phyloP scores from a whole-genome alignment of 2,888 invertebrate genomes.

The Trachelus iudaicus region DNA sequence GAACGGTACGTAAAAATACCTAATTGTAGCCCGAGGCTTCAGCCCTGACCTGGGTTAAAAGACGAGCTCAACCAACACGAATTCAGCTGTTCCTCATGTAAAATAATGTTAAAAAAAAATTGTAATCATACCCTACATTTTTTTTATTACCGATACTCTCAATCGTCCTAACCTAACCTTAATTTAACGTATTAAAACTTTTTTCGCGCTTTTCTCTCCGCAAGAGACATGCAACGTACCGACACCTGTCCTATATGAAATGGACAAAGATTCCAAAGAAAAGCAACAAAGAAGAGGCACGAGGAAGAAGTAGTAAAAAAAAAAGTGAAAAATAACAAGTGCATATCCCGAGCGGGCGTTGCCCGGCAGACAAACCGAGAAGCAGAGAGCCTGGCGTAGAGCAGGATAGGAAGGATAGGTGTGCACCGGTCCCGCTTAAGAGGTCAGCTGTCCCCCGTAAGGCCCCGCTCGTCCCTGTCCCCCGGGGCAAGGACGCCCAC shows the following conservation, averaged over 20 bases:
- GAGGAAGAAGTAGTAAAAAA: background rate
- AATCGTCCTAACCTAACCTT: background rate
- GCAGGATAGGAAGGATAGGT: conserved; percentile 6
- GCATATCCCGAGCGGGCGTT: conserved; percentile 16
- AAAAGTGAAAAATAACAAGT: no score
- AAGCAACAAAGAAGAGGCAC: background rate
- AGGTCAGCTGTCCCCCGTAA: conserved; percentile 39
- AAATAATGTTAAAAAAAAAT: background rate
- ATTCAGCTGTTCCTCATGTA: background rate
- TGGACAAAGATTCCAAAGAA: background rate
- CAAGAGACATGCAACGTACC: background rate
- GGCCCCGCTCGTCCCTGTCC: conserved; percentile 42
- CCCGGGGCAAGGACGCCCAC: conserved; percentile 57
- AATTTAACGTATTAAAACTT: background rate
- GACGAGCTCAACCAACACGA: conserved; percentile 15
- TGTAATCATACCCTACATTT: background rate
- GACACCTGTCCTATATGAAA: background rate
- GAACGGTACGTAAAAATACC: conserved; percentile 30
- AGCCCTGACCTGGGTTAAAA: conserved; percentile 49
- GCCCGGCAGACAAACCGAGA: conserved; percentile 11
- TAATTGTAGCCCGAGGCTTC: conserved; percentile 33
- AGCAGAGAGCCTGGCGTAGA: conserved; percentile 12
- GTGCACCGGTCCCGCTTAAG: conserved; percentile 26
- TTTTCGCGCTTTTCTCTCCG: background rate
- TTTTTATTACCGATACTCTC: background rate